Percentiles rank a stretch among this genome's conserved stretches.
Evolutionary conservation across 2,797 vertebrate genomes (phyloP).

Genomic region (Enteromius thamalakanensis): DNA sequence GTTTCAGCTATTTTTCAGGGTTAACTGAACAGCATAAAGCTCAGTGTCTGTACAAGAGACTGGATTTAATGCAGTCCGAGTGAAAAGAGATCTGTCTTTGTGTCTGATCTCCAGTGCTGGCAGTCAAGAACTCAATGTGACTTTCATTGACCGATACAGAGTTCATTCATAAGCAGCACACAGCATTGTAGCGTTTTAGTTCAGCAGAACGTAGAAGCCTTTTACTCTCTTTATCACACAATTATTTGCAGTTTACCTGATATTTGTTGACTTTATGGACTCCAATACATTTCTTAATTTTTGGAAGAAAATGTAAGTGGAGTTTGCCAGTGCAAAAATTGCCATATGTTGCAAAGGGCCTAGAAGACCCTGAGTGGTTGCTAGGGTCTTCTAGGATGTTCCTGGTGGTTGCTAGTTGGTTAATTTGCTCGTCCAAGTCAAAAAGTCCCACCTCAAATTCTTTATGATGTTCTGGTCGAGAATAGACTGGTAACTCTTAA

Average conservation of each 20-base stretch:
- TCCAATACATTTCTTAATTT: neutral
- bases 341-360: neutral
- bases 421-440: neutral
- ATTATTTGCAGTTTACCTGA: neutral
- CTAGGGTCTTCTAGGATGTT: neutral
- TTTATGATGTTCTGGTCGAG: neutral
- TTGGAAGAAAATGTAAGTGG: neutral
- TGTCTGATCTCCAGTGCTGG: constrained; percentile 13
- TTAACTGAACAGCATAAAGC: constrained; percentile 1
- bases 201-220: neutral
- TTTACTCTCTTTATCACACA: neutral
- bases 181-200: neutral
- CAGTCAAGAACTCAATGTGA: constrained; percentile 28
- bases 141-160: neutral
- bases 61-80: constrained; percentile 26
- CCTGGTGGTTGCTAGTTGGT: neutral
- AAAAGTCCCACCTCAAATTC: neutral
- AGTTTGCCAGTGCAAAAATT: neutral
- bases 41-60: neutral
- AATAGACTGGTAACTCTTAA: neutral
- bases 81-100: constrained; percentile 28
- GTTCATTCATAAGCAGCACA: constrained; percentile 8
- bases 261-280: neutral
- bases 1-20: neutral
- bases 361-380: neutral